Percentiles rank a stretch among this genome's conserved stretches.
Conservation (phyloP, 2,888 invertebrate genomes). For the Leptodirus hochenwartii region DNA sequence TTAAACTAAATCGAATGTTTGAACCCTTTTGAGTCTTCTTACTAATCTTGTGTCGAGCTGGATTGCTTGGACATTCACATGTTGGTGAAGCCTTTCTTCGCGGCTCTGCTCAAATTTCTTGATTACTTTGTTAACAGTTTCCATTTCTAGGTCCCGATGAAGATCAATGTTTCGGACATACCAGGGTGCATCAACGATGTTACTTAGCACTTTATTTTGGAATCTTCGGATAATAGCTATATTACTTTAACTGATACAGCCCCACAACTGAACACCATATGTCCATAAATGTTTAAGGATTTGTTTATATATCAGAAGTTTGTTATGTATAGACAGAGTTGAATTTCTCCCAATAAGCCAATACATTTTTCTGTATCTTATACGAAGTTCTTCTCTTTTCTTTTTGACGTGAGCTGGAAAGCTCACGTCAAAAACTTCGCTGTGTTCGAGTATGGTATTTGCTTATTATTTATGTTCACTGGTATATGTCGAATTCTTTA, state of each 20-base stretch:
- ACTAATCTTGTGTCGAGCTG: neutral
- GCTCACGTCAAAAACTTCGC: constrained; percentile 1
- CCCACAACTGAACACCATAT: constrained; percentile 2
- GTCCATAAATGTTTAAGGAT: neutral
- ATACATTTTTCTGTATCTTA: constrained; percentile 4
- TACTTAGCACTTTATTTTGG: constrained; percentile 11
- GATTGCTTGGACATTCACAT: constrained; percentile 1
- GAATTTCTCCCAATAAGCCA: constrained; percentile 3
- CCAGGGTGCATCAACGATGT: constrained; percentile 10
- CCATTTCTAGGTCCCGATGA: constrained; percentile 9
- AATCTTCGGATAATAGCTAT: constrained; percentile 8
- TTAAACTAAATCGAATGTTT: constrained; percentile 3
- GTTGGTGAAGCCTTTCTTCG: neutral
- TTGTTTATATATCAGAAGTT: constrained; percentile 4
- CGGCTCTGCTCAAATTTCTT: constrained; percentile 3
- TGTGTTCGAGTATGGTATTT: neutral
- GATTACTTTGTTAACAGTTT: neutral
- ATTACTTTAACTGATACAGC: constrained; percentile 3
- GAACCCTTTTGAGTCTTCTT: neutral
- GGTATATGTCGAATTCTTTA: constrained; percentile 1
- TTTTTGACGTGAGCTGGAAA: constrained; percentile 1
- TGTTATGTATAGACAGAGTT: constrained; percentile 3
- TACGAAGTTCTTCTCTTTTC: constrained; percentile 3
- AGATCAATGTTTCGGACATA: constrained; percentile 10
- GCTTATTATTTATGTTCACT: neutral